phyloP scores from a whole-genome alignment of 2,797 vertebrate genomes.

The Danionella dracula region DNA sequence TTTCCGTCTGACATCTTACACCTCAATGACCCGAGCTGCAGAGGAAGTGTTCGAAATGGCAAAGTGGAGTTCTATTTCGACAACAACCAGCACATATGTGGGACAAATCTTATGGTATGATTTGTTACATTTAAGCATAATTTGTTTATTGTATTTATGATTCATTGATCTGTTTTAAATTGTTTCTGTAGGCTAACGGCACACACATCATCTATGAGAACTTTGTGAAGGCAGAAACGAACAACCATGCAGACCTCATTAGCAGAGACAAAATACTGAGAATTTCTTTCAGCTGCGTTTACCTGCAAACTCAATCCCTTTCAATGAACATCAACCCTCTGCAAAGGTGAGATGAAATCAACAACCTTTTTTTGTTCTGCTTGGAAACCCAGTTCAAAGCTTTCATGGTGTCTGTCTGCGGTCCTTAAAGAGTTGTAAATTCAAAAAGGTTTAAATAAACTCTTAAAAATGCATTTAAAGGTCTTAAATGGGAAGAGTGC shows the following conservation, averaged over 20 bases:
- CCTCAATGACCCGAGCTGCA: conserved; percentile 45
- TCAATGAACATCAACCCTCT: conserved; percentile 62
- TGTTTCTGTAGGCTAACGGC: conserved; percentile 1
- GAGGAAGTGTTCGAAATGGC: conserved; percentile 33
- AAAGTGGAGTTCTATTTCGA: conserved; percentile 43
- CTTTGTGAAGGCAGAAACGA: conserved; percentile 47
- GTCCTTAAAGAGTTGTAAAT: too few species aligned
- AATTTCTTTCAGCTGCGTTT: conserved; percentile 57
- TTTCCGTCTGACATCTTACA: conserved; percentile 35
- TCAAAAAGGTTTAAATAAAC: too few species aligned
- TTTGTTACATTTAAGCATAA: background rate
- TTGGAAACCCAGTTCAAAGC: too few species aligned
- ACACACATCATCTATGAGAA: conserved; percentile 65
- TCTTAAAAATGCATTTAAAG: too few species aligned
- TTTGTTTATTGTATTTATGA: background rate
- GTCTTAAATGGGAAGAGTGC: too few species aligned
- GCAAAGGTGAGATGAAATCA: conserved; percentile 49
- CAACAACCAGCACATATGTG: conserved; percentile 33
- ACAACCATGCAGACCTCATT: conserved; percentile 35
- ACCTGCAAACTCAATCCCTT: conserved; percentile 53
- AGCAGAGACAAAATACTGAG: conserved; percentile 51
- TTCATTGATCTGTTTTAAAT: background rate
- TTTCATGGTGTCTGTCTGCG: too few species aligned
- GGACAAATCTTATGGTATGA: conserved; percentile 37
- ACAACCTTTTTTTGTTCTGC: too few species aligned